Conservation (phyloP, 1,140 invertebrate genomes). For the Patella vulgata region DNA sequence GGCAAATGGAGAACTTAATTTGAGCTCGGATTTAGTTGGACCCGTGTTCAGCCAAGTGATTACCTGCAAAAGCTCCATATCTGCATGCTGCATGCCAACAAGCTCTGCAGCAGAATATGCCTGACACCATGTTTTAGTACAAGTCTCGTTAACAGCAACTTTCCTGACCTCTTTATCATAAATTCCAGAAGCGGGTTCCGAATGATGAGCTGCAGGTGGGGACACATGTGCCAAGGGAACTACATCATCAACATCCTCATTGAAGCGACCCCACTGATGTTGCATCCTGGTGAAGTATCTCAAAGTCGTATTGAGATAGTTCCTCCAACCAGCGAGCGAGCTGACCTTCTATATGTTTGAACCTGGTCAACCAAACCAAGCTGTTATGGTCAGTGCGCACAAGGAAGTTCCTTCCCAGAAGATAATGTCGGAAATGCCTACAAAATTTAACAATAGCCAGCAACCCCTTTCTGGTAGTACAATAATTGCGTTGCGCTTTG, state of each 20-base stretch:
- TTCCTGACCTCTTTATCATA: constrained; percentile 2
- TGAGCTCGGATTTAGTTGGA: no score
- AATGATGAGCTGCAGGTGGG: no score
- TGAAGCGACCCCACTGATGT: constrained; percentile 14
- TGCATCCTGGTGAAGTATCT: constrained; percentile 1
- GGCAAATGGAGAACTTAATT: no score
- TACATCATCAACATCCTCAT: constrained; percentile 20
- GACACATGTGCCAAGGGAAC: constrained; percentile 5
- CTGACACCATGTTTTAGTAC: no score
- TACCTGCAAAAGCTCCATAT: no score
- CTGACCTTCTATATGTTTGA: constrained; percentile 40
- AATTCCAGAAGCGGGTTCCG: background rate
- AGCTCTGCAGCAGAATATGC: no score
- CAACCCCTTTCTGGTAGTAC: no score
- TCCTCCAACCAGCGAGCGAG: constrained; percentile 8
- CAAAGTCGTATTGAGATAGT: constrained; percentile 20
- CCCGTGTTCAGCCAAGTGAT: no score
- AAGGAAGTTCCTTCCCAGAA: constrained; percentile 29
- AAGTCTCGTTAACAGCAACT: no score
- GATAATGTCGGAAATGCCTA: constrained; percentile 30
- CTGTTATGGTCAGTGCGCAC: constrained; percentile 38
- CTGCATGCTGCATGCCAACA: no score
- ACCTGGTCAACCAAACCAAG: constrained; percentile 33
- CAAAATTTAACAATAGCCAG: no score
- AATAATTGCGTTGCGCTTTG: constrained; percentile 32